phyloP scores from a whole-genome alignment of 2,888 invertebrate genomes.

The Oegoconia quadripuncta region DNA sequence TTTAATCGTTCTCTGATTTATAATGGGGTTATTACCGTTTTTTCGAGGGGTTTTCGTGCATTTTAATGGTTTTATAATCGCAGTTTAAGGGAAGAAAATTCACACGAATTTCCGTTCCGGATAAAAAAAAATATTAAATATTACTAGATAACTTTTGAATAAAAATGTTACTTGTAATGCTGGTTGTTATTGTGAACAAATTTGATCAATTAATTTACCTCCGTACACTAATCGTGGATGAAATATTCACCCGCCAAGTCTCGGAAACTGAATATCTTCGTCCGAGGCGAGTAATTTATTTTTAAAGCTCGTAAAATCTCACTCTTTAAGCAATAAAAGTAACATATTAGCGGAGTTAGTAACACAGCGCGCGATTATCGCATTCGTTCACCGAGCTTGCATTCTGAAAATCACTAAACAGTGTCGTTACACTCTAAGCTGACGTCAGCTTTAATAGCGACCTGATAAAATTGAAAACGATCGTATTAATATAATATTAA shows the following conservation, averaged over 20 bases:
- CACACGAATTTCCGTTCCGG: conserved; percentile 21
- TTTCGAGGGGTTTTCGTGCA: conserved; percentile 35
- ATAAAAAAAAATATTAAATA: no score
- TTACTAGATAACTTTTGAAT: no score
- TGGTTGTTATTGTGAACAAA: conserved; percentile 34
- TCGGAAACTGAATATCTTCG: conserved; percentile 55
- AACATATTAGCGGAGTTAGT: conserved; percentile 68
- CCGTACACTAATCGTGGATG: conserved; percentile 51
- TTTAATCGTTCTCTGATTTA: conserved; percentile 51
- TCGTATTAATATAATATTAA: conserved; percentile 55
- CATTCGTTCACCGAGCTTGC: conserved; percentile 47
- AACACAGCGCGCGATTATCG: conserved; percentile 50
- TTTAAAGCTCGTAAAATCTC: conserved; percentile 75
- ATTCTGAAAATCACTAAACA: conserved; percentile 57
- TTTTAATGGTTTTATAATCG: conserved; percentile 49
- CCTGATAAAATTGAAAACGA: conserved; percentile 43
- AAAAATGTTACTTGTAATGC: no score
- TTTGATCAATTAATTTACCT: conserved; percentile 53
- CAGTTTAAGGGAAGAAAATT: conserved; percentile 25
- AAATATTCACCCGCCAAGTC: conserved; percentile 61
- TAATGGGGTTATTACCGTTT: conserved; percentile 34
- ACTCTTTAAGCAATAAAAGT: conserved; percentile 72
- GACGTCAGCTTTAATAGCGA: conserved; percentile 43
- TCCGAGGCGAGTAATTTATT: conserved; percentile 67
- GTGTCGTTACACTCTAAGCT: conserved; percentile 60